Percentiles rank a stretch among this genome's conserved stretches.
These are phyloP conservation scores for Hippasteria phrygiana DNA, from an alignment of 53 echinoderm and acorn worm species.

Conservation along the genomic window DNA sequence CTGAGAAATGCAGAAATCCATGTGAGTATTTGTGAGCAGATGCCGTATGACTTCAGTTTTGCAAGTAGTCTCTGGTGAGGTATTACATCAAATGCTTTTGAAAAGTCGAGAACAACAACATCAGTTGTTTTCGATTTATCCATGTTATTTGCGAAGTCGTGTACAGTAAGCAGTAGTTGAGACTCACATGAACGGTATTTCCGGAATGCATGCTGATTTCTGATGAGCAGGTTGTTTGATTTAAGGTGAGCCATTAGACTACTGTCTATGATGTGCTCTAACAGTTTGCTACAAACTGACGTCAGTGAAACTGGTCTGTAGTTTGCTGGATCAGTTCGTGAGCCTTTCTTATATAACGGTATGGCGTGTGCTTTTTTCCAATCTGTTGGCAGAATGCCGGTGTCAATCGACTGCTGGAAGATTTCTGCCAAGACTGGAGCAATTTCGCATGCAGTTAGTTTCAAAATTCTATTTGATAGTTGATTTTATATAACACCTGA, in stretches of 20 bases:
- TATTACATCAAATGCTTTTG: slow-evolving; percentile 61
- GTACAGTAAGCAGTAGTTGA: slow-evolving; percentile 55
- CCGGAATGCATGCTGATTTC: slow-evolving; percentile 61
- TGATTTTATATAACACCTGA: slow-evolving; percentile 17
- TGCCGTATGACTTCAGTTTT: slow-evolving; percentile 46
- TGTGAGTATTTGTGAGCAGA: neutral
- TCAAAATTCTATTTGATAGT: slow-evolving; percentile 14
- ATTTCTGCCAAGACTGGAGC: slow-evolving; percentile 45
- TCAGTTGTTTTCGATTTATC: slow-evolving; percentile 33
- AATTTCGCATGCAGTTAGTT: slow-evolving; percentile 30
- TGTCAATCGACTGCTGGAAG: slow-evolving; percentile 61
- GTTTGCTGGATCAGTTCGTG: slow-evolving; percentile 59
- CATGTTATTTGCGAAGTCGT: slow-evolving; percentile 46
- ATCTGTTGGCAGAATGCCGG: slow-evolving; percentile 50
- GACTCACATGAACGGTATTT: slow-evolving; percentile 53
- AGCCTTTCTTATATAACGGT: slow-evolving; percentile 59
- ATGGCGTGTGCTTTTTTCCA: slow-evolving; percentile 59
- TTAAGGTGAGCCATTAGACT: slow-evolving; percentile 42
- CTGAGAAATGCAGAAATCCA: slow-evolving; percentile 60
- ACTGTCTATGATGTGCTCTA: slow-evolving; percentile 69
- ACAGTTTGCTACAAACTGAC: slow-evolving; percentile 59
- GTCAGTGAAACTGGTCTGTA: slow-evolving; percentile 64
- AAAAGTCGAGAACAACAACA: slow-evolving; percentile 53
- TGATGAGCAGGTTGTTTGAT: slow-evolving; percentile 21
- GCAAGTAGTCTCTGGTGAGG: slow-evolving; percentile 41